These are phyloP conservation scores for Threskiornis aethiopicus DNA, from an alignment of 2,797 vertebrate species.

Conservation along the genomic window DNA sequence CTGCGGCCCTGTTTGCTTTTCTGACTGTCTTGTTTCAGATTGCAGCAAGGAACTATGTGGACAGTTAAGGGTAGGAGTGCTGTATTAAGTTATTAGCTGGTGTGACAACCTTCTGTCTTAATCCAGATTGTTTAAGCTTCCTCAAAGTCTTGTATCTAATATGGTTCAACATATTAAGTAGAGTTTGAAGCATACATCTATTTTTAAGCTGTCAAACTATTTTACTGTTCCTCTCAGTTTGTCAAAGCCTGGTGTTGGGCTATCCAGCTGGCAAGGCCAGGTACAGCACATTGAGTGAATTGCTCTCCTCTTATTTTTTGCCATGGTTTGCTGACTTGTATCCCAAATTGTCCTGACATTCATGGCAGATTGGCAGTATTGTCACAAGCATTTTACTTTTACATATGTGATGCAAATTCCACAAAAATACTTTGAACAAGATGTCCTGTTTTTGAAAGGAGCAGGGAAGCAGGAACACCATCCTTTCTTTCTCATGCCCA, in stretches of 20 bases:
- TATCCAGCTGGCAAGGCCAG: rapidly evolving
- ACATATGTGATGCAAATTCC: not conserved
- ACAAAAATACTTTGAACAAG: not conserved
- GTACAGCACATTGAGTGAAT: not conserved
- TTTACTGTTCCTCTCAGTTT: not conserved
- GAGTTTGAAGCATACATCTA: not conserved
- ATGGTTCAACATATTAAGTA: not conserved
- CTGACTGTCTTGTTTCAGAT: not conserved
- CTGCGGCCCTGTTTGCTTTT: not conserved
- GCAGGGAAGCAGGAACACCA: not conserved
- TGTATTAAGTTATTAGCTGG: not conserved
- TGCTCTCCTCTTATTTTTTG: not conserved
- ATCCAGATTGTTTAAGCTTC: not conserved
- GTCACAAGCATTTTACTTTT: not conserved
- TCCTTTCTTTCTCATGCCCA: not conserved
- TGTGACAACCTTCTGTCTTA: not conserved
- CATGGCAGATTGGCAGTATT: not conserved
- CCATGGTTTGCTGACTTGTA: not conserved
- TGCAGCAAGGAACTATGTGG: not conserved
- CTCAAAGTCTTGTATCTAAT: not conserved
- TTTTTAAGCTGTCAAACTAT: not conserved
- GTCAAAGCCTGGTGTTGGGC: not conserved
- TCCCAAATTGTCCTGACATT: not conserved
- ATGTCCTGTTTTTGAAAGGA: not conserved
- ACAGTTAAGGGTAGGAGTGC: not conserved